Evolutionary conservation across 1,140 invertebrate species (phyloP).

Genomic region (Dendroctonus valens): DNA sequence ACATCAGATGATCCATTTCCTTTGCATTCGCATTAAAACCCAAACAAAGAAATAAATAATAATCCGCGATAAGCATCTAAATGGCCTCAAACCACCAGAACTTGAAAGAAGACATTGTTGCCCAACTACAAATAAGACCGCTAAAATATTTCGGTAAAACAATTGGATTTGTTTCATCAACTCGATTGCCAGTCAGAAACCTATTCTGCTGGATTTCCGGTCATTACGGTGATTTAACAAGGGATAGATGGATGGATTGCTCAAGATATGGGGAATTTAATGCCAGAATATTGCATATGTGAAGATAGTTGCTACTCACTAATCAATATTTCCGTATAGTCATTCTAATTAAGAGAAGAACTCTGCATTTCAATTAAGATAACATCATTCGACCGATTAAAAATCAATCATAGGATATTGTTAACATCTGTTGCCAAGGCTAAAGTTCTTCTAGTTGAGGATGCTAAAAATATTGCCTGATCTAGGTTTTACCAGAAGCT

Average conservation of each 20-base stretch:
- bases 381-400: too few species aligned
- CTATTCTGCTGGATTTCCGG: constrained; percentile 31
- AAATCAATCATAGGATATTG: too few species aligned
- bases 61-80: constrained; percentile 23
- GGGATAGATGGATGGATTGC: constrained; percentile 23
- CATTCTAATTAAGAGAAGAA: too few species aligned
- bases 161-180: constrained; percentile 33
- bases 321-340: too few species aligned
- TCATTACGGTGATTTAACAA: constrained; percentile 24
- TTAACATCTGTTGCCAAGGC: too few species aligned
- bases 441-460: too few species aligned
- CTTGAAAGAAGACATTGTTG: constrained; percentile 16
- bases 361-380: too few species aligned
- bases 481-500: too few species aligned
- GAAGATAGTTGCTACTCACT: too few species aligned
- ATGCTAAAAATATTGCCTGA: too few species aligned
- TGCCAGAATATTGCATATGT: too few species aligned
- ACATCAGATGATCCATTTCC: constrained; percentile 1
- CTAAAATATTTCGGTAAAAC: constrained; percentile 32
- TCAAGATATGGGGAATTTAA: constrained; percentile 17
- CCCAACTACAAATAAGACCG: constrained; percentile 18
- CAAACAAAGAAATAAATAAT: constrained; percentile 21
- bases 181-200: constrained; percentile 27
- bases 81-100: constrained; percentile 20
- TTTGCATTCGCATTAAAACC: constrained; percentile 7